These are phyloP conservation scores for Tetrao urogallus DNA, from an alignment of 2,113 vertebrate species.

Conservation along the genomic window DNA sequence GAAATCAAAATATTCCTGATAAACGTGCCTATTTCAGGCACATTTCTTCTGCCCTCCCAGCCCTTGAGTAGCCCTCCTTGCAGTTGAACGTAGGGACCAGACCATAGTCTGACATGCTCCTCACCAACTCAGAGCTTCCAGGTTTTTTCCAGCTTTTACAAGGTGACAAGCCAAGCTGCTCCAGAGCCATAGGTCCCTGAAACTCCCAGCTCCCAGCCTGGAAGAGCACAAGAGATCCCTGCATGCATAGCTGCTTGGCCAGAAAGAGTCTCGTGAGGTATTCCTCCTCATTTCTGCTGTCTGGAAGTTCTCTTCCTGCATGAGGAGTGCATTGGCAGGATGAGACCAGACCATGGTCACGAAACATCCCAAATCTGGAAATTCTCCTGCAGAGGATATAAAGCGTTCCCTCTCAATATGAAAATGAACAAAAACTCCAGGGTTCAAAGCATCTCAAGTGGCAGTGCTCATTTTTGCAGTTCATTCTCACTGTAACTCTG, in stretches of 20 bases:
- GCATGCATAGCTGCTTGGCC: background rate
- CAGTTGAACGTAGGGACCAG: background rate
- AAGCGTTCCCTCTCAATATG: background rate
- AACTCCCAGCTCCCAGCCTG: background rate
- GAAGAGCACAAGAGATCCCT: background rate
- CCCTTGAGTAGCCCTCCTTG: accelerated
- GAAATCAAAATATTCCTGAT: background rate
- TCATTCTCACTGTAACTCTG: background rate
- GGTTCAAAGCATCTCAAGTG: background rate
- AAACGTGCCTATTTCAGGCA: background rate
- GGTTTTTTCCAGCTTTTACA: background rate
- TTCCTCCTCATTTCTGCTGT: background rate
- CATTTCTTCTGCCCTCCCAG: background rate
- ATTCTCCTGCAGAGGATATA: background rate
- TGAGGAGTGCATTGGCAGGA: background rate
- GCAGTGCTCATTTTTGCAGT: background rate
- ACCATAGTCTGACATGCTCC: background rate
- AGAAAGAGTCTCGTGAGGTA: background rate
- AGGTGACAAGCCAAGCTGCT: background rate
- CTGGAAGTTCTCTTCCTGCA: background rate
- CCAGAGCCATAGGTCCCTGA: accelerated
- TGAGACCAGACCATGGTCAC: background rate
- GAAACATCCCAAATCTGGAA: background rate
- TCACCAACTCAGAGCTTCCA: background rate
- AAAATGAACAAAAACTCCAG: background rate